Conservation (phyloP, 2,797 vertebrate species). For the Chelon labrosus region DNA sequence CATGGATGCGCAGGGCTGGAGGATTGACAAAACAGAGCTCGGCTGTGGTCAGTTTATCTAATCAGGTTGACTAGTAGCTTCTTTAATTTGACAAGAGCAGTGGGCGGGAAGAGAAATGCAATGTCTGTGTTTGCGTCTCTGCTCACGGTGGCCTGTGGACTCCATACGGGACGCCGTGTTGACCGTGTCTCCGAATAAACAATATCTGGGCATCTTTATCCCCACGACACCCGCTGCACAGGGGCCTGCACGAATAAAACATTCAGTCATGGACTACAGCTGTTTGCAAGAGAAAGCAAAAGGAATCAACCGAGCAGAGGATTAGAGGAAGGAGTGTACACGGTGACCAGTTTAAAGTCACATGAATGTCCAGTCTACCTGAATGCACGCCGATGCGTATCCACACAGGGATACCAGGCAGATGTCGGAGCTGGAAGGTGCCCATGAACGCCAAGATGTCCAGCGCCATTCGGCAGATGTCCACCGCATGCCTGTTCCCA, state of each 20-base stretch:
- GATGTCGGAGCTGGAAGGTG: conserved; percentile 92
- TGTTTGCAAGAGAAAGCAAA: background rate
- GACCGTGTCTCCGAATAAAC: conserved; percentile 96
- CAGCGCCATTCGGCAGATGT: conserved; percentile 95
- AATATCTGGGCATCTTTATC: conserved; percentile 98
- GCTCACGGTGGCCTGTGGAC: conserved; percentile 96
- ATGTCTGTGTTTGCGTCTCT: background rate
- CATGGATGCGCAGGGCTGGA: conserved; percentile 94
- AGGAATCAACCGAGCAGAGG: too few species aligned
- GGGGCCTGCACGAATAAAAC: conserved; percentile 83
- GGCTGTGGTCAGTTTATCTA: conserved; percentile 10
- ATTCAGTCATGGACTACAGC: background rate
- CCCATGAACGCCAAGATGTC: conserved; percentile 95
- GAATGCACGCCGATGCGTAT: conserved; percentile 97
- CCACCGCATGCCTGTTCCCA: conserved; percentile 93
- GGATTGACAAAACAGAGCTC: conserved; percentile 21
- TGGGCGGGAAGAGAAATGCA: background rate
- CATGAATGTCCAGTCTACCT: conserved; percentile 78
- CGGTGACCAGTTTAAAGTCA: too few species aligned
- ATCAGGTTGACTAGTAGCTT: conserved; percentile 28
- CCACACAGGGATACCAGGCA: conserved; percentile 94
- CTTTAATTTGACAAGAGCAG: conserved; percentile 6
- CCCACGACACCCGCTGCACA: conserved; percentile 97
- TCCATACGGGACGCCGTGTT: conserved; percentile 98
- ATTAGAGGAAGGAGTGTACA: too few species aligned